Evolutionary conservation across 2,113 vertebrate genomes (phyloP).

Genomic region (Amphiprion percula): DNA sequence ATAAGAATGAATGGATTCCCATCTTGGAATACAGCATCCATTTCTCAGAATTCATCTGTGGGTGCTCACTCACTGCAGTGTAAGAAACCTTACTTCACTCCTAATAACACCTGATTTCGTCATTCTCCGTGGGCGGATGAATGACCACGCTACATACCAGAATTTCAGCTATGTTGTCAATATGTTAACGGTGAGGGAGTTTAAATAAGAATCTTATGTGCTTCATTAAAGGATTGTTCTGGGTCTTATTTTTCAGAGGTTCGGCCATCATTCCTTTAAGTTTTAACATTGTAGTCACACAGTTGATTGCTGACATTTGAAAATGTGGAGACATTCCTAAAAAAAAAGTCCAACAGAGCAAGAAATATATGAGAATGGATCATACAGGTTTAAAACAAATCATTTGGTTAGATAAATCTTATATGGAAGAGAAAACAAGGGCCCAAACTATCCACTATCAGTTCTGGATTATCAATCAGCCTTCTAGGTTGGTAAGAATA

Average conservation of each 20-base stretch:
- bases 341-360: background rate
- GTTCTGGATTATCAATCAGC: background rate
- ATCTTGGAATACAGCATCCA: background rate
- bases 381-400: background rate
- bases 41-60: background rate
- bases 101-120: constrained; percentile 10
- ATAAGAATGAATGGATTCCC: background rate
- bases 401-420: background rate
- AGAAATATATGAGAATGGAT: background rate
- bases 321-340: background rate
- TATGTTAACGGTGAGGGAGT: background rate
- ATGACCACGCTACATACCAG: background rate
- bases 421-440: constrained; percentile 10
- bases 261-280: background rate
- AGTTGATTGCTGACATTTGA: background rate
- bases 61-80: background rate
- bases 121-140: background rate
- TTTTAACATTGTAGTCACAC: constrained; percentile 1
- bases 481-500: background rate
- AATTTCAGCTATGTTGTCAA: constrained; percentile 9
- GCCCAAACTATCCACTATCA: background rate
- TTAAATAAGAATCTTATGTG: background rate
- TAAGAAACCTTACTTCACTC: background rate
- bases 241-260: constrained; percentile 12
- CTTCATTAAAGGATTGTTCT: constrained; percentile 16